Evolutionary conservation across 2,888 invertebrate genomes (phyloP).

Genomic region (Idaea dimidiata): DNA sequence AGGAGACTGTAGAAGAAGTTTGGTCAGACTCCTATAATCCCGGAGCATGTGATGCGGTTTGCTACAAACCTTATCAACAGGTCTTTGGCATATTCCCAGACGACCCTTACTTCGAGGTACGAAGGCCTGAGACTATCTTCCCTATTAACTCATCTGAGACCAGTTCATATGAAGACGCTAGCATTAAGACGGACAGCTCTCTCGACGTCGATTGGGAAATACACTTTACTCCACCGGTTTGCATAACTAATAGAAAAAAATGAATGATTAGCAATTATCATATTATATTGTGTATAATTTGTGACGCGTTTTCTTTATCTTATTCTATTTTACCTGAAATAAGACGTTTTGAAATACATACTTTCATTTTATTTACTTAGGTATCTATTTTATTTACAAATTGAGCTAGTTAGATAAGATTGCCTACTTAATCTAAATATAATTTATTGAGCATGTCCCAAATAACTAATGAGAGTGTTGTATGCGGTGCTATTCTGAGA

Average conservation of each 20-base stretch:
- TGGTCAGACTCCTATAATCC: slow-evolving; percentile 52
- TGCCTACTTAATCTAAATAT: not conserved
- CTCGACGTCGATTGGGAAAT: slow-evolving; percentile 68
- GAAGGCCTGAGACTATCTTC: slow-evolving; percentile 17
- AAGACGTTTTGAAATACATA: not conserved
- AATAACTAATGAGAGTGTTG: slow-evolving; percentile 87
- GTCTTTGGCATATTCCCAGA: slow-evolving; percentile 43
- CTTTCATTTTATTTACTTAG: slow-evolving; percentile 44
- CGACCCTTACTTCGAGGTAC: slow-evolving; percentile 27
- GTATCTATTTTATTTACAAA: slow-evolving; percentile 19
- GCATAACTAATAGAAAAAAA: not conserved
- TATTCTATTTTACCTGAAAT: not conserved
- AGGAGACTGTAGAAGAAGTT: slow-evolving; percentile 40
- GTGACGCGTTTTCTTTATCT: not conserved
- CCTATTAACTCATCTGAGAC: slow-evolving; percentile 20
- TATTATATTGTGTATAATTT: no score
- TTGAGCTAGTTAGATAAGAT: slow-evolving; percentile 18
- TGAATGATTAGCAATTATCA: not conserved
- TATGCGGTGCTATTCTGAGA: slow-evolving; percentile 89
- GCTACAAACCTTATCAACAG: slow-evolving; percentile 51
- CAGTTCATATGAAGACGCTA: slow-evolving; percentile 45
- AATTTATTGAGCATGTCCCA: slow-evolving; percentile 82
- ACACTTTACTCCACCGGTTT: slow-evolving; percentile 61
- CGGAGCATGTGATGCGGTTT: slow-evolving; percentile 52
- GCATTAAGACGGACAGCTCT: slow-evolving; percentile 51